Percentiles rank a stretch among this genome's conserved stretches.
phyloP scores from a whole-genome alignment of 1,140 invertebrate species.

The Cotesia typhae region DNA sequence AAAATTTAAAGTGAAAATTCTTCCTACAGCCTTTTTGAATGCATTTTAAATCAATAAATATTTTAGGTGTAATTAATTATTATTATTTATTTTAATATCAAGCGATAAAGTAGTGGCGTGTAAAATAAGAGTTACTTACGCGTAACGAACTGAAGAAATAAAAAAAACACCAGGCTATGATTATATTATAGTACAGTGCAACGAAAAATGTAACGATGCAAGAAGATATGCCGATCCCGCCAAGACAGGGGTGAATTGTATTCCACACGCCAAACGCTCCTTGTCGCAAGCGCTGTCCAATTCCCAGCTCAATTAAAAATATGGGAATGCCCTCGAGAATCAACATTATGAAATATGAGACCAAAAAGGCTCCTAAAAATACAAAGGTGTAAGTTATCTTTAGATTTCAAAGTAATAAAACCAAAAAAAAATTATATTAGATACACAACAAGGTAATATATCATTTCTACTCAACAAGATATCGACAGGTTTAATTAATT shows the following conservation, averaged over 20 bases:
- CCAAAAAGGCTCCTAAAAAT: constrained; percentile 90
- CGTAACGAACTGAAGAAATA: constrained; percentile 91
- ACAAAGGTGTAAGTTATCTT: constrained; percentile 33
- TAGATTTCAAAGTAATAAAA: not conserved
- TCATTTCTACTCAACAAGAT: too few relatives aligned
- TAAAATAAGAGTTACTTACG: constrained; percentile 66
- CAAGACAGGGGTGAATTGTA: constrained; percentile 91
- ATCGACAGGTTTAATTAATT: too few relatives aligned
- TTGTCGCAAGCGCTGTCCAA: constrained; percentile 88
- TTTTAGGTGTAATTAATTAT: too few relatives aligned
- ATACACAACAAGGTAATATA: too few relatives aligned
- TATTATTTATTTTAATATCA: not conserved
- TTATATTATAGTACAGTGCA: constrained; percentile 96
- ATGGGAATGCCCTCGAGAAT: constrained; percentile 91
- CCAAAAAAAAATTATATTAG: too few relatives aligned
- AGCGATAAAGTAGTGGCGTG: not conserved
- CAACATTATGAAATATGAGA: constrained; percentile 96
- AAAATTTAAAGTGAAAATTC: not conserved
- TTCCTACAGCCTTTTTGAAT: constrained; percentile 17
- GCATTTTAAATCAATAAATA: not conserved
- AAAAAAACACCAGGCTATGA: constrained; percentile 98
- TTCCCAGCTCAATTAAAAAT: constrained; percentile 93
- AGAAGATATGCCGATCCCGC: constrained; percentile 88
- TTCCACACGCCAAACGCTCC: constrained; percentile 94
- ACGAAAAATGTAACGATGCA: constrained; percentile 93